These are phyloP conservation scores for Seriola rivoliana DNA, from an alignment of 2,113 vertebrate species.

Conservation along the genomic window DNA sequence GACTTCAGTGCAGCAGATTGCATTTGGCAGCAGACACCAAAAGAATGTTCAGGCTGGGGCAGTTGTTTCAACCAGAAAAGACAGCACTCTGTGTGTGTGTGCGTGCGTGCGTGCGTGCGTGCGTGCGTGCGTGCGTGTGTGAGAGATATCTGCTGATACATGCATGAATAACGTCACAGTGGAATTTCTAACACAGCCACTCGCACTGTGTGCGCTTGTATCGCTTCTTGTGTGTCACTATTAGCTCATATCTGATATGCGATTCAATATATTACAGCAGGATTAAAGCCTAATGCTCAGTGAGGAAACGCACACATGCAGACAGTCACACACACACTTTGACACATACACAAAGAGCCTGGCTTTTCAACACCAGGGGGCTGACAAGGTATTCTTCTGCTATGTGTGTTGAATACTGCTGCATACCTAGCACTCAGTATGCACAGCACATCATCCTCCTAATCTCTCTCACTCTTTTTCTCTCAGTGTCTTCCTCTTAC, in stretches of 20 bases:
- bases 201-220: conserved; percentile 13
- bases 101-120: background rate
- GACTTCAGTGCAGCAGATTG: conserved; percentile 47
- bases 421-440: conserved; percentile 70
- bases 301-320: conserved; percentile 36
- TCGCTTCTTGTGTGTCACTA: conserved; percentile 50
- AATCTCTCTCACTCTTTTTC: conserved; percentile 56
- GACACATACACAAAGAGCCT: conserved; percentile 34
- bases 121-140: background rate
- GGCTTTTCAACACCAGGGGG: conserved; percentile 51
- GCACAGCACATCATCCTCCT: conserved; percentile 61
- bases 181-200: conserved; percentile 38
- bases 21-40: conserved; percentile 60
- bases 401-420: conserved; percentile 60
- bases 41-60: conserved; percentile 28
- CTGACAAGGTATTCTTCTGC: conserved; percentile 65
- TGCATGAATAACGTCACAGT: conserved; percentile 14
- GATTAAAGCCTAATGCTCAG: conserved; percentile 53
- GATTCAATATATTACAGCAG: conserved; percentile 60
- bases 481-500: conserved; percentile 42
- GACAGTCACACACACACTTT: conserved; percentile 15
- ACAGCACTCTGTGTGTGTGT: background rate
- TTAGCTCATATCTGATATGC: conserved; percentile 62
- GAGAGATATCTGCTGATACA: conserved; percentile 29
- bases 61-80: conserved; percentile 1